phyloP scores from a whole-genome alignment of 2,797 vertebrate species.

The Acipenser oxyrinchus region DNA sequence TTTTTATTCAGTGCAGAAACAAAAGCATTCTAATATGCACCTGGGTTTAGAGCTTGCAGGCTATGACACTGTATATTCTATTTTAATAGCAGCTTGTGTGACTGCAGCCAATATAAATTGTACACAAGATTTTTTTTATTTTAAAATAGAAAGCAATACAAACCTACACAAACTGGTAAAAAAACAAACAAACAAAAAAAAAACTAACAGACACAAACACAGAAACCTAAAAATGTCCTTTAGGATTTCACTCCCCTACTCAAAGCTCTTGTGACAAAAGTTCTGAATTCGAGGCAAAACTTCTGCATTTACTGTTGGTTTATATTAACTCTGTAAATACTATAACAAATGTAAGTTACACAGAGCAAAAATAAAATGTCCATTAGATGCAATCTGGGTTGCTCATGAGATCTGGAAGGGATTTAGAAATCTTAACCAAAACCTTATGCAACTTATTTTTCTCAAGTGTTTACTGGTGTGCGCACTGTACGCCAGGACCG shows the following conservation, averaged over 20 bases:
- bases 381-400: slow-evolving; percentile 60
- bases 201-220: too few relatives aligned
- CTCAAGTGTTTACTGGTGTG: slow-evolving; percentile 82
- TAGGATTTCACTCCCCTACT: slow-evolving; percentile 18
- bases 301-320: slow-evolving; percentile 69
- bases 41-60: slow-evolving; percentile 75
- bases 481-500: slow-evolving; percentile 91
- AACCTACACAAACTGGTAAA: slow-evolving; percentile 83
- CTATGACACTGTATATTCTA: slow-evolving; percentile 69
- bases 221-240: slow-evolving; percentile 39
- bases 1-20: slow-evolving; percentile 62
- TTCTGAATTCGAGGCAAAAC: slow-evolving; percentile 30
- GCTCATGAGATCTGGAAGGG: slow-evolving; percentile 51
- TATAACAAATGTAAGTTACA: slow-evolving; percentile 81
- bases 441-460: slow-evolving; percentile 33
- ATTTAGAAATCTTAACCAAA: slow-evolving; percentile 52
- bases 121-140: slow-evolving; percentile 71
- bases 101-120: slow-evolving; percentile 79
- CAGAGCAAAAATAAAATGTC: slow-evolving; percentile 67
- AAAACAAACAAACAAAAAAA: slow-evolving; percentile 56
- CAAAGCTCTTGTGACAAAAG: slow-evolving; percentile 5
- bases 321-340: slow-evolving; percentile 93
- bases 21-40: slow-evolving; percentile 78
- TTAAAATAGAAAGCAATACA: slow-evolving; percentile 63
- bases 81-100: slow-evolving; percentile 74